Conservation (phyloP, 2,113 vertebrate species). For the Physeter macrocephalus region DNA sequence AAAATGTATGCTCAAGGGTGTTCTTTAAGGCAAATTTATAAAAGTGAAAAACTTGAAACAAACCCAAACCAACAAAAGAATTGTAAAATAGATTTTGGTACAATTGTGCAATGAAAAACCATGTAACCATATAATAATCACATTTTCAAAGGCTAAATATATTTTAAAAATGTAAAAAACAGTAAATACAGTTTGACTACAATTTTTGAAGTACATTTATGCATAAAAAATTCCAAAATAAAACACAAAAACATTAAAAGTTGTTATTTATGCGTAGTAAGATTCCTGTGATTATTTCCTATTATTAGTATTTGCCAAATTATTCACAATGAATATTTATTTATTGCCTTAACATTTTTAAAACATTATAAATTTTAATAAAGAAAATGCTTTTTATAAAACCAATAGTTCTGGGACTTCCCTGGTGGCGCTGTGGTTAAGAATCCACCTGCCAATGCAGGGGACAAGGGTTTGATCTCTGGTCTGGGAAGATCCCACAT, state of each 20-base stretch:
- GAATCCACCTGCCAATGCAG: too few species aligned
- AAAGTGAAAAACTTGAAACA: background rate
- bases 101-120: background rate
- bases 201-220: background rate
- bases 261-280: background rate
- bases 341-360: background rate
- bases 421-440: too few species aligned
- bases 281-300: background rate
- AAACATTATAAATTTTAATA: background rate
- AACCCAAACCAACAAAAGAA: background rate
- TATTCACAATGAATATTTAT: background rate
- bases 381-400: background rate
- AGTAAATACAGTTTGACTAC: background rate
- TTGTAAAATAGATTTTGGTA: background rate
- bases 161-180: background rate
- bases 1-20: background rate
- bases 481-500: too few species aligned
- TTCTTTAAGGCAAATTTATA: slow-evolving; percentile 8
- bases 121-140: background rate
- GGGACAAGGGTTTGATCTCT: too few species aligned
- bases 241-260: background rate
- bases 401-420: background rate
- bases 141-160: background rate
- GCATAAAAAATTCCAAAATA: background rate
- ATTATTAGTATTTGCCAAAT: background rate